Base-by-base conservation (phyloP, 2,113 vertebrate species). In the Pelusios castaneus region DNA sequence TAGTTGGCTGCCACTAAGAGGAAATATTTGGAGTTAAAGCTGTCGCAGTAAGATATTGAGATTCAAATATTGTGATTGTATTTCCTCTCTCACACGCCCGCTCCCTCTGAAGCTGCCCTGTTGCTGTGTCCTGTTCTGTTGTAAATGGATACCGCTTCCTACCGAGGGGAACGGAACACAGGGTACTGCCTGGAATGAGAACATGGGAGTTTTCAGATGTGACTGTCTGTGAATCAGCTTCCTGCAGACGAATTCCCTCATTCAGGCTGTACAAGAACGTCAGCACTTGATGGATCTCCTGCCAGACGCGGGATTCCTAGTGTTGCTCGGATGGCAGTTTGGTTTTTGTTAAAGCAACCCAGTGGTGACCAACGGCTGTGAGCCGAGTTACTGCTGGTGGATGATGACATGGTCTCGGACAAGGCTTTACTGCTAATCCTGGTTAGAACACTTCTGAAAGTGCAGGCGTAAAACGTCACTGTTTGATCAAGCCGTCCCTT, bases 111-210 rank as follows among this genome's bases (percentile, higher is more conserved):
- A 76, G 41, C 41, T 11, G 24, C 73, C 24, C 25, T 76, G 14
- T 5, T 27, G 17, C 73, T 13, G 11, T 43, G 10, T 75, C 41
- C 70, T 31, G 22, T 80, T 47, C 60, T 49, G 43, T 0, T 0
- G 9, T n/a, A 6, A 25, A 47, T 1, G 12, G 29, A 14, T 38
- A 47, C 2, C n/a, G 21, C 55, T 34, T 73, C 55, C 10, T 34
- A 2, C 7, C 73, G 14, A 12, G 22, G 56, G 14, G 21, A 45
- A 8, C n/a, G 54, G 92, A 85, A 51, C 34, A 0, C 6, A 3
- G 34, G 19, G 60, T 24, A 3, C 5, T 1, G 3, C 29, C 2
- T 0, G 3, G 11, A 63, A 76, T 12, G 21, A 0, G 0, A 38
- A 49, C 29, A 1, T 0, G 2, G 17, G 25, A 54, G 38, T 0